Base-by-base conservation (phyloP, 2,113 vertebrate species). In the Australoheros scitulus region DNA sequence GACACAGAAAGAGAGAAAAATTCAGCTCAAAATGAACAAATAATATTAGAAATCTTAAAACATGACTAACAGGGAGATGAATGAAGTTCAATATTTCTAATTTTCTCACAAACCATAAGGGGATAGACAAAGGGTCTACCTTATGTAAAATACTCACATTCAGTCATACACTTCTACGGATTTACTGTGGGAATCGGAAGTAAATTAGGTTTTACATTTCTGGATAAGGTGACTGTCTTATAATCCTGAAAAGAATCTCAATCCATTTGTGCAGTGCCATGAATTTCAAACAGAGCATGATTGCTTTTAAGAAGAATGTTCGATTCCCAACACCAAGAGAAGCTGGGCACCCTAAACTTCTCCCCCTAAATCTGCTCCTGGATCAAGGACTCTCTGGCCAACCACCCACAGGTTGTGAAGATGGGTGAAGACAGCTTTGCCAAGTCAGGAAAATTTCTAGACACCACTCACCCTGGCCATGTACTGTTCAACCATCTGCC, bases 171-270 rank as follows among this genome's bases (percentile, higher is more conserved):
- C 20, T 0, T 3, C 65, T 26, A n/a, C 34, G 47, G 57, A 32
- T 82, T 83, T 41, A 2, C n/a, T 18, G 41, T n/a, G 32, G 47
- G 60, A 74, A 82, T 59, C 20, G 22, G 17, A 60, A 34, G 64
- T 68, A 81, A 81, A 88, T 22, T 5, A 2, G 7, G 20, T 64
- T 64, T 82, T 74, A 88, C 18, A 29, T 83, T 88, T 87, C 52
- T 32, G 56, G 60, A 84, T 52, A 59, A 52, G 6, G 59, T 43
- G 77, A 72, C 72, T 0, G 61, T 80, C 11, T 63, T 20, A 47
- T 78, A 75, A 77, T 70, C 61, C 52, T 80, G 43, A 74, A 52
- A 70, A 61, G 79, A 87, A 88, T 88, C 58, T 77, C 76, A 82
- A 83, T 80, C 65, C 34, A 55, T 83, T 86, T 81, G 43, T 5